A percentile compares a stretch with the other conserved stretches of the same genome.
phyloP scores from a whole-genome alignment of 2,888 invertebrate species.

The Pterobdella sp. region DNA sequence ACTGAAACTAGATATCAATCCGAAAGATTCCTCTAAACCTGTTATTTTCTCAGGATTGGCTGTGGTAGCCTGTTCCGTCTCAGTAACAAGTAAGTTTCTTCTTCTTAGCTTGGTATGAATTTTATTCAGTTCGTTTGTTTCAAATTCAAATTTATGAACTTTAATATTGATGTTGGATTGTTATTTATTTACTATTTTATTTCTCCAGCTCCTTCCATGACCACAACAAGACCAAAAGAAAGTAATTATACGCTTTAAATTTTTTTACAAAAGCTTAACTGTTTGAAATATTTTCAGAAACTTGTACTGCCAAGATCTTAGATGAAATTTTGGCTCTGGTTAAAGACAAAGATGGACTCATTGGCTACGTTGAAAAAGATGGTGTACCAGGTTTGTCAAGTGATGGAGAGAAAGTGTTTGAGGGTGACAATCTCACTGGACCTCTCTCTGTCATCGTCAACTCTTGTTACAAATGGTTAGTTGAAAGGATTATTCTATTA shows the following conservation, averaged over 20 bases:
- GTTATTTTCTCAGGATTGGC: neutral
- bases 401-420: constrained; percentile 14
- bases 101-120: neutral
- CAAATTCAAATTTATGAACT: neutral
- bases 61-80: neutral
- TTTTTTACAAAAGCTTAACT: neutral
- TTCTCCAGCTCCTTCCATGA: neutral
- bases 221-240: neutral
- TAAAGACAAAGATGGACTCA: neutral
- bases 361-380: constrained; percentile 27
- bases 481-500: neutral
- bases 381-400: constrained; percentile 17
- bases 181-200: neutral
- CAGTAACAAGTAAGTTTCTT: constrained; percentile 8
- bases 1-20: constrained; percentile 4
- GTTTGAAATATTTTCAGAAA: neutral
- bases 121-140: neutral
- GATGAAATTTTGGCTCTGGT: neutral
- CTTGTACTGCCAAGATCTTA: constrained; percentile 5
- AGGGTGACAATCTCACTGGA: constrained; percentile 14
- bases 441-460: constrained; percentile 13
- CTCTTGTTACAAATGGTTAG: constrained; percentile 20
- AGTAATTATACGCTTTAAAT: too few relatives aligned
- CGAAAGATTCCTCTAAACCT: neutral
- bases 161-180: neutral